Conservation (phyloP, 1,140 invertebrate genomes). For the Drosophila ercepeae region DNA sequence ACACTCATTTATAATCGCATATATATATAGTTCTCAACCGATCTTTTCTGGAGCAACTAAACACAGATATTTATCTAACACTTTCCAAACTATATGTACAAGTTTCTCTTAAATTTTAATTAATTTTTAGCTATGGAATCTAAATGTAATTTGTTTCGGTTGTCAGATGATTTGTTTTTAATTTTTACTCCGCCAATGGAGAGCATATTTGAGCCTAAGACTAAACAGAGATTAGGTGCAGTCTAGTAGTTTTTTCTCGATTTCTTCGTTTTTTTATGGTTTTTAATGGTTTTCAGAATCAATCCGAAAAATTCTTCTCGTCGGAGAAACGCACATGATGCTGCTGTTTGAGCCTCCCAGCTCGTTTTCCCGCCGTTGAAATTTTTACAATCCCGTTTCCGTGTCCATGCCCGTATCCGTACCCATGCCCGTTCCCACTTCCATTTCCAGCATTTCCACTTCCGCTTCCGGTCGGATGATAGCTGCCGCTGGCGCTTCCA, state of each 20-base stretch:
- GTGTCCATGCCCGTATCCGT: constrained; percentile 15
- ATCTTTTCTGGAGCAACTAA: constrained; percentile 59
- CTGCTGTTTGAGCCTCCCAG: constrained; percentile 71
- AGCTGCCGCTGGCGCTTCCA: constrained; percentile 27
- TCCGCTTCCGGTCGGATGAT: constrained; percentile 41
- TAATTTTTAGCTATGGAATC: constrained; percentile 46
- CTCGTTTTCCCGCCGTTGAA: constrained; percentile 30
- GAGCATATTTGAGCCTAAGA: constrained; percentile 33
- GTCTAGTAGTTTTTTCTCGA: constrained; percentile 70
- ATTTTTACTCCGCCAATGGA: neutral
- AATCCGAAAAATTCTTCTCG: constrained; percentile 82
- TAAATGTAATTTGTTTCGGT: constrained; percentile 31
- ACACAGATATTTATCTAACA: constrained; percentile 68
- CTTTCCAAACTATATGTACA: constrained; percentile 51
- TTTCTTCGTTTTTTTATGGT: neutral
- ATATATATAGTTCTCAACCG: constrained; percentile 67
- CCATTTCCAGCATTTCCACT: constrained; percentile 1
- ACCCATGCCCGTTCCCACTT: constrained; percentile 4
- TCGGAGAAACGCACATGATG: constrained; percentile 82
- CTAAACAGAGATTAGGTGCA: constrained; percentile 79
- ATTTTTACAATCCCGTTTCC: constrained; percentile 61
- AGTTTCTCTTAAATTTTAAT: constrained; percentile 20
- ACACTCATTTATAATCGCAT: constrained; percentile 34
- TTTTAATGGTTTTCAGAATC: constrained; percentile 4
- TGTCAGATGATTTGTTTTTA: constrained; percentile 47